Conservation (phyloP, 2,113 vertebrate species). For the Microtus ochrogaster region DNA sequence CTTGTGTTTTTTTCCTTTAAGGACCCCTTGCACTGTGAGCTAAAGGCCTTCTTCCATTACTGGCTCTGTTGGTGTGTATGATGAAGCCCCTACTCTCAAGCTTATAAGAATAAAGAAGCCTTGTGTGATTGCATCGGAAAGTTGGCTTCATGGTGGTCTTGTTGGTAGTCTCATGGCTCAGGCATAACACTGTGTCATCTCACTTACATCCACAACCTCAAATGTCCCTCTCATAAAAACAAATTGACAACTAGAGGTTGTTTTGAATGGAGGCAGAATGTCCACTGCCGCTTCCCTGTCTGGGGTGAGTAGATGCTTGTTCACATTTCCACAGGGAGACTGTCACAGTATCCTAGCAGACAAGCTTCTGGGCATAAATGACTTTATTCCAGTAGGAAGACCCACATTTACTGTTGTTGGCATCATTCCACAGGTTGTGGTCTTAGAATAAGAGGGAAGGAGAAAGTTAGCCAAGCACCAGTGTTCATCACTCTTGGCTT, state of each 20-base stretch:
- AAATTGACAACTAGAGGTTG: background rate
- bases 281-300: background rate
- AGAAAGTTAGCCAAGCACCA: background rate
- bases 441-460: background rate
- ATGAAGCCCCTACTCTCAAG: no score
- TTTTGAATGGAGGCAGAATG: background rate
- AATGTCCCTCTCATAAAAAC: background rate
- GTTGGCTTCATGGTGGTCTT: no score
- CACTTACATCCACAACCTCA: background rate
- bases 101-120: no score
- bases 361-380: background rate
- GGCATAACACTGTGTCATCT: background rate
- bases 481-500: background rate
- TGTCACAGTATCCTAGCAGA: background rate
- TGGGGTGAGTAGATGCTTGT: background rate
- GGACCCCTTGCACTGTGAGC: no score
- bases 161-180: no score
- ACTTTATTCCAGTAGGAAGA: accelerated
- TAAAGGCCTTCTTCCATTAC: no score
- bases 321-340: background rate
- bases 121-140: no score
- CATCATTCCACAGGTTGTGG: background rate
- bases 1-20: no score
- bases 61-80: no score
- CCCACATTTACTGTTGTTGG: no score